Evolutionary conservation across 64 coral and sea anemone species (phyloP), one percentile per base, ranked within the genome.

Genomic region (Stichodactyla mertensii): DNA sequence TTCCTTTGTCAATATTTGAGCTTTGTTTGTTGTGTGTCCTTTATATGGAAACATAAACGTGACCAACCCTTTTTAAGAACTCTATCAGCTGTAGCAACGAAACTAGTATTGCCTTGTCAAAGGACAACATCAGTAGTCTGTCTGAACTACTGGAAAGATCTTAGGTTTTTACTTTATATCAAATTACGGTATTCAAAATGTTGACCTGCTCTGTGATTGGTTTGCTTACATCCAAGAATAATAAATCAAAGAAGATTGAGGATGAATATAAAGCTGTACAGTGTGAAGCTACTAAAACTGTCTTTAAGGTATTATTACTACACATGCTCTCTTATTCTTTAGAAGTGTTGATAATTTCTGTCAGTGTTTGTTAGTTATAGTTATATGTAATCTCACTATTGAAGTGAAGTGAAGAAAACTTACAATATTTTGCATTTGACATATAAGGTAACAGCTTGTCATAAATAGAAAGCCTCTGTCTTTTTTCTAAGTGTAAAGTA

Each of bases 201-300:
- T 2, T 81, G 53, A 54, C 78, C 22, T 81, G 78, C 78, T 81
- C 78, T 28, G 78, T 81, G 78, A 81, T 81, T 11, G 53, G 53
- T 19, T 52, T 81, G n/a, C 78, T 81, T 8, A 19, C 36, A 22
- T 81, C 78, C 52, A 81, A 23, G 16, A 81, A 16, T 19, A 81
- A 23, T 16, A 53, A 22, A 81, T 15, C 51, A 81, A 81, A 81
- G 53, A 81, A 7, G 15, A 81, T 81, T 81, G 78, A 81, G 12
- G 78, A 81, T 55, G 51, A 81, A 4, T 81, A 81, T 55, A 16
- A 54, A 12, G 51, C 26, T 53, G 78, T 81, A 7, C 14, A 55
- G 12, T 8, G 53, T 28, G 52, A 81, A 22, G 18, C 78, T 19
- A 81, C 78, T 53, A 79, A 52, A 79, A 81, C 78, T 53, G 51